Evolutionary conservation across 2,888 invertebrate species (phyloP), one percentile per base, ranked within the genome.

Genomic region (Dynastes maya): DNA sequence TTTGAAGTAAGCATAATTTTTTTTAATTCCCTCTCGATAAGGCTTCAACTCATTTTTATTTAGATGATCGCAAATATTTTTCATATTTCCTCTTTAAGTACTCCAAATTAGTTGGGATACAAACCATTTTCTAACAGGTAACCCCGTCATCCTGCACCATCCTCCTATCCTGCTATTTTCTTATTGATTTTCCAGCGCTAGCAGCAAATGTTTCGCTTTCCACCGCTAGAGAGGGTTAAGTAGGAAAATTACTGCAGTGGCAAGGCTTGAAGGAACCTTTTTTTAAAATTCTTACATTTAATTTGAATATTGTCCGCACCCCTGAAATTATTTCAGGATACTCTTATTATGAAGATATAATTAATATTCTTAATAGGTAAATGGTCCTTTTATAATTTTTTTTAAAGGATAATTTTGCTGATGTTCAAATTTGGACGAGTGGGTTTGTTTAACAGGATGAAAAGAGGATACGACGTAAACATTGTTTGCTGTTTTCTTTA

Each of bases 181-280:
- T 80, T 83, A 84, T 84, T 79, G 84, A 84, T 84, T 83, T 45
- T 58, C 16, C 63, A 71, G 74, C 45, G 13, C 22, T 45, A 6
- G 6, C 4, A 45, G 16, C 27, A 27, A 29, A 40, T 45, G 80
- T 82, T 80, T 55, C n/a, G 80, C 82, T 80, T 72, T 76, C 58
- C 65, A 64, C 80, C 83, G 81, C 79, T 77, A 84, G 84, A 80
- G 61, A 22, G 29, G 27, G 27, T 11, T 61, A 3, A n/a, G 16
- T 13, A n/a, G 22, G 55, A 55, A 55, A 55, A 22, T 55, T 55
- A 55, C 55, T 22, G 55, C 55, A 55, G n/a, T 22, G 16, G n/a
- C 4, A 55, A 6, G n/a, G 55, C 45, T 45, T 45, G 45, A 45
- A 45, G 45, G 45, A 11, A 45, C 45, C 45, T 45, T 45, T 45